phyloP scores from a whole-genome alignment of 2,113 vertebrate genomes.

The Donacobius atricapilla region DNA sequence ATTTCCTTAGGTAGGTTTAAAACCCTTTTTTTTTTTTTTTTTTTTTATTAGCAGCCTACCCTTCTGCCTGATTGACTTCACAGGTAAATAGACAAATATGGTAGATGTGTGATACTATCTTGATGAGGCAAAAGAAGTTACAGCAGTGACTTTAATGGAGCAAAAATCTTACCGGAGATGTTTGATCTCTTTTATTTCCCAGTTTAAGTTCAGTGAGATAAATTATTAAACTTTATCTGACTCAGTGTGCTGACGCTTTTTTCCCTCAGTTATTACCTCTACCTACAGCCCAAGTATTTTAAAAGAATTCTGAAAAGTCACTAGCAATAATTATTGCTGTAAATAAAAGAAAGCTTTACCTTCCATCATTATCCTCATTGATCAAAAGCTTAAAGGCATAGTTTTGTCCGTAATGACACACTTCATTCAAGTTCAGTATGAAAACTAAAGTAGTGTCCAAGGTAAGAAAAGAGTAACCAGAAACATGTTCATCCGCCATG shows the following conservation, averaged over 20 bases:
- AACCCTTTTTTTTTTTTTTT: background rate
- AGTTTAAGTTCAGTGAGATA: background rate
- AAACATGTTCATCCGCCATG: accelerated
- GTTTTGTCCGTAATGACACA: background rate
- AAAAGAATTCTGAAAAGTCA: background rate
- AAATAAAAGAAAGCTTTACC: background rate
- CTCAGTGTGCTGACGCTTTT: background rate
- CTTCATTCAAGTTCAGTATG: background rate
- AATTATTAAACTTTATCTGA: background rate
- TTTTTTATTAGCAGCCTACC: background rate
- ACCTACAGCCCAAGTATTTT: background rate
- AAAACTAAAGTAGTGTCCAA: background rate
- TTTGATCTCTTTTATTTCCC: background rate
- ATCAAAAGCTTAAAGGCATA: background rate
- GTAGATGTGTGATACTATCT: background rate
- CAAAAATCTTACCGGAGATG: background rate
- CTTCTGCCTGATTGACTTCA: background rate
- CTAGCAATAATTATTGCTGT: background rate
- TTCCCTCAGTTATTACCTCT: background rate
- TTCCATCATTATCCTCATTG: background rate
- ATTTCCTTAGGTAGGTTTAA: background rate
- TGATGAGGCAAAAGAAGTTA: background rate
- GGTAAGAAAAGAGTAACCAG: background rate
- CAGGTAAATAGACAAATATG: background rate
- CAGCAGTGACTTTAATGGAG: background rate